Conservation (phyloP, 2,888 invertebrate genomes). For the Limenitis camilla region DNA sequence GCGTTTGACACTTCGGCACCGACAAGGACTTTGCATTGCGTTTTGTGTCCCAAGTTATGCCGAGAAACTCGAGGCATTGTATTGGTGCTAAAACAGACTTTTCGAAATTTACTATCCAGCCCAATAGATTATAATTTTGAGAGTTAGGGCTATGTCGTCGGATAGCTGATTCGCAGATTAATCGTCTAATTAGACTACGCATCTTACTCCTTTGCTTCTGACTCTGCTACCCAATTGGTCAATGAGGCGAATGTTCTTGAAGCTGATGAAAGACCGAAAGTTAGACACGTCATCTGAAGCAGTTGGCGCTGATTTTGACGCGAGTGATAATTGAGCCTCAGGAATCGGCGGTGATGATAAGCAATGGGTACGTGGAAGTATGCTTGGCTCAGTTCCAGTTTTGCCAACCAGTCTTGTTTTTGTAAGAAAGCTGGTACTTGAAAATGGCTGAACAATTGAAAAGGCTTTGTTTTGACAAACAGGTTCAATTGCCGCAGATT, state of each 20-base stretch:
- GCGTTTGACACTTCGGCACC: slow-evolving; percentile 19
- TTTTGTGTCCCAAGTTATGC: slow-evolving; percentile 23
- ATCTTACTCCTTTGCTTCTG: slow-evolving; percentile 21
- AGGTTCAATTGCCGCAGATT: slow-evolving; percentile 18
- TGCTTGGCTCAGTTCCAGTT: slow-evolving; percentile 23
- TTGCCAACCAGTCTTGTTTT: slow-evolving; percentile 19
- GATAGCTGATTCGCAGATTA: slow-evolving; percentile 6
- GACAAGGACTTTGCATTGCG: slow-evolving; percentile 21
- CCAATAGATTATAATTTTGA: slow-evolving; percentile 11
- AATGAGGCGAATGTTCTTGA: slow-evolving; percentile 26
- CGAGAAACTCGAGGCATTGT: too few relatives aligned
- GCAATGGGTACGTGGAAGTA: slow-evolving; percentile 24
- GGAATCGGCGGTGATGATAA: slow-evolving; percentile 17
- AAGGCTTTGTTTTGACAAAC: slow-evolving; percentile 12
- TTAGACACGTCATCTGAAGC: slow-evolving; percentile 18
- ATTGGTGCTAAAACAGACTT: slow-evolving; percentile 23
- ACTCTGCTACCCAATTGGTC: slow-evolving; percentile 28
- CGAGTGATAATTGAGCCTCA: slow-evolving; percentile 13
- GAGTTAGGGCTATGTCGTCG: background rate
- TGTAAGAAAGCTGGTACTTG: slow-evolving; percentile 21
- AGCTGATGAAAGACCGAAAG: slow-evolving; percentile 25
- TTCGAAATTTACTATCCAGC: slow-evolving; percentile 20
- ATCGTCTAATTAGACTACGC: slow-evolving; percentile 31
- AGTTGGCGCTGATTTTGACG: background rate
- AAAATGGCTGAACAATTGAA: slow-evolving; percentile 19